phyloP scores from a whole-genome alignment of 2,113 vertebrate genomes.

The Zosterops lateralis region DNA sequence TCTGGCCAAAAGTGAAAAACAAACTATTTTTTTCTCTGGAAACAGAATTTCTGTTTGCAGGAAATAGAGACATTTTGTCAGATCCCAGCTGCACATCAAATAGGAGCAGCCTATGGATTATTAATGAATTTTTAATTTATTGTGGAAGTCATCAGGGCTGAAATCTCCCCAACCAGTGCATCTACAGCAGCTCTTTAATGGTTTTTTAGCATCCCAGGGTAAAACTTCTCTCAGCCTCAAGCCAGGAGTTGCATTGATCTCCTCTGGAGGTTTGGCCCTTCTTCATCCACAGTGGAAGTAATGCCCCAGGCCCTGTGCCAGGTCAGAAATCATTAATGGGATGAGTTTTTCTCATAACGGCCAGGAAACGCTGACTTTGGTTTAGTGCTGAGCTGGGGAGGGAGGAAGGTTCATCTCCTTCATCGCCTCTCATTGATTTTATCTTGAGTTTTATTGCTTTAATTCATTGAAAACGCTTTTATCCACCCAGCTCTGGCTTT shows the following conservation, averaged over 20 bases:
- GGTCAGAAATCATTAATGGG: neutral
- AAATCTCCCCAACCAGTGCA: neutral
- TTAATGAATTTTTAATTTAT: neutral
- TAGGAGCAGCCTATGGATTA: neutral
- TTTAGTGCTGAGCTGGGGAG: neutral
- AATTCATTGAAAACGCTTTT: neutral
- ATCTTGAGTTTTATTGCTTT: neutral
- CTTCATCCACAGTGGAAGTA: neutral
- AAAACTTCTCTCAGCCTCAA: neutral
- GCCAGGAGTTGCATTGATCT: neutral
- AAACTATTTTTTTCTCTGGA: neutral
- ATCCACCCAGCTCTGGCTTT: neutral
- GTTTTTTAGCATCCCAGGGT: neutral
- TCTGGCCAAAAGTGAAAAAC: too few relatives aligned
- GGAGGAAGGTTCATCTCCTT: neutral
- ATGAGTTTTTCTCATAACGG: neutral
- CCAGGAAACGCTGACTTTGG: accelerated
- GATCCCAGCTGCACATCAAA: neutral
- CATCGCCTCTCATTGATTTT: neutral
- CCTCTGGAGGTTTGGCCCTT: neutral
- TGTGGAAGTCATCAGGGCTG: neutral
- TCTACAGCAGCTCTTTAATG: neutral
- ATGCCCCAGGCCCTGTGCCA: neutral
- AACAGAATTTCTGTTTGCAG: neutral
- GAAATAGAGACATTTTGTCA: accelerated